These are phyloP conservation scores for Drosophila repletoides DNA, from an alignment of 1,140 invertebrate genomes.

Conservation along the genomic window DNA sequence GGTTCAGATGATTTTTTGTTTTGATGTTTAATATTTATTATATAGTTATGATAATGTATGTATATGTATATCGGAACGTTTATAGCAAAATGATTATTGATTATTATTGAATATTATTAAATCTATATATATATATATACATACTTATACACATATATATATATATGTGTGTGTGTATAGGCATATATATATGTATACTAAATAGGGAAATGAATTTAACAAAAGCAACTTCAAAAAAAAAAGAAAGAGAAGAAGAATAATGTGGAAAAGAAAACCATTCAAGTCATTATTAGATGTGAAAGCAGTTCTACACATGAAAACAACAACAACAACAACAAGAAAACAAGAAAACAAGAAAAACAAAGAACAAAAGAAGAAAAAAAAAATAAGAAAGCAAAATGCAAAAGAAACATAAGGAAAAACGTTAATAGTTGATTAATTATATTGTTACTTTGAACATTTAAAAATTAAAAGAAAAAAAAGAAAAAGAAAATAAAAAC, in stretches of 20 bases:
- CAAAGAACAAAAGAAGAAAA: constrained; percentile 13
- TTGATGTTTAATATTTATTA: constrained; percentile 65
- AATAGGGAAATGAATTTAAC: constrained; percentile 78
- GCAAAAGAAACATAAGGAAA: constrained; percentile 48
- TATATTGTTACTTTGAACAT: constrained; percentile 80
- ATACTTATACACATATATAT: constrained; percentile 25
- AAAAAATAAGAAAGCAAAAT: neutral
- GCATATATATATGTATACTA: constrained; percentile 62
- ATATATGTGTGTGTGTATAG: constrained; percentile 34
- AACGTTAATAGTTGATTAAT: constrained; percentile 79
- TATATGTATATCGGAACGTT: constrained; percentile 74
- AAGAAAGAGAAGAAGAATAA: constrained; percentile 51
- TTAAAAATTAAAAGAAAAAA: constrained; percentile 60
- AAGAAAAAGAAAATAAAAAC: constrained; percentile 60
- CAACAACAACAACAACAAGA: neutral
- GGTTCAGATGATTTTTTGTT: constrained; percentile 63
- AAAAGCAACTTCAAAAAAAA: constrained; percentile 56
- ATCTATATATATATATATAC: constrained; percentile 42
- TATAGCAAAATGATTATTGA: constrained; percentile 27
- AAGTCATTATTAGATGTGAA: constrained; percentile 79
- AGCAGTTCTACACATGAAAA: constrained; percentile 69
- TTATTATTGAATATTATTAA: constrained; percentile 59
- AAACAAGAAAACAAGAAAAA: constrained; percentile 24
- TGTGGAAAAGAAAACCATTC: constrained; percentile 73
- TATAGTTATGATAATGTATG: constrained; percentile 76